phyloP scores from a whole-genome alignment of 2,797 vertebrate genomes.

The Australoheros facetus region DNA sequence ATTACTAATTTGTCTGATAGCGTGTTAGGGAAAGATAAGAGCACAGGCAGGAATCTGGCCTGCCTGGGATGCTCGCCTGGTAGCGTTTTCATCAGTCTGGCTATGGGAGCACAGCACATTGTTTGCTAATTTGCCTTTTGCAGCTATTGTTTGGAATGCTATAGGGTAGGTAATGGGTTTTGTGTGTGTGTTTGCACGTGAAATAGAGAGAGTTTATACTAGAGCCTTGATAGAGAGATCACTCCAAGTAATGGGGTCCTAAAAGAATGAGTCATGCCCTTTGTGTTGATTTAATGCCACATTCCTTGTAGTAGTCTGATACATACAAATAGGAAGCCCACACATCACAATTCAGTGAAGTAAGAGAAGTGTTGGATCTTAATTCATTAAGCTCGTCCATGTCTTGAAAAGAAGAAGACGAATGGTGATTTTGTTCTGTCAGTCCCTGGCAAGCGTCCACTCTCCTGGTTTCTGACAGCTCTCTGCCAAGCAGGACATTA shows the following conservation, averaged over 20 bases:
- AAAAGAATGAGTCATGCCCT: conserved; percentile 47
- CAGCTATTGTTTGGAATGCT: conserved; percentile 57
- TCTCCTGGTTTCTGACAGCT: conserved; percentile 59
- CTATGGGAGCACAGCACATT: conserved; percentile 45
- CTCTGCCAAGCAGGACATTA: conserved; percentile 74
- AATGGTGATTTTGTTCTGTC: conserved; percentile 67
- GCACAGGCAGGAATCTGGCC: conserved; percentile 64
- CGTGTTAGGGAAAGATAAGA: conserved; percentile 74
- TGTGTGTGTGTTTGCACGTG: conserved; percentile 1
- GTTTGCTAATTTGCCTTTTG: conserved; percentile 71
- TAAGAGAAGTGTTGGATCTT: conserved; percentile 40
- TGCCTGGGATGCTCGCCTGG: conserved; percentile 57
- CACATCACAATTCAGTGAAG: conserved; percentile 19
- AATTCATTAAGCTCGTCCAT: conserved; percentile 67
- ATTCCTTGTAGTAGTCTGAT: conserved; percentile 23
- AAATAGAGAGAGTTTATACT: conserved; percentile 25
- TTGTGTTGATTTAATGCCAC: conserved; percentile 48
- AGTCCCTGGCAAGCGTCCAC: conserved; percentile 57
- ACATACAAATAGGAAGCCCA: conserved; percentile 27
- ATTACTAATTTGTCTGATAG: conserved; percentile 79
- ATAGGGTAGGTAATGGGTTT: conserved; percentile 43
- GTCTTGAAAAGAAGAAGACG: conserved; percentile 53
- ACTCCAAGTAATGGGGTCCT: conserved; percentile 52
- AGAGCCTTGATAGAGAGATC: conserved; percentile 58
- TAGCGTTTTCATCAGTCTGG: conserved; percentile 66